These are phyloP conservation scores for Hemicrepidius hirtus DNA, from an alignment of 2,888 invertebrate genomes.

Conservation along the genomic window DNA sequence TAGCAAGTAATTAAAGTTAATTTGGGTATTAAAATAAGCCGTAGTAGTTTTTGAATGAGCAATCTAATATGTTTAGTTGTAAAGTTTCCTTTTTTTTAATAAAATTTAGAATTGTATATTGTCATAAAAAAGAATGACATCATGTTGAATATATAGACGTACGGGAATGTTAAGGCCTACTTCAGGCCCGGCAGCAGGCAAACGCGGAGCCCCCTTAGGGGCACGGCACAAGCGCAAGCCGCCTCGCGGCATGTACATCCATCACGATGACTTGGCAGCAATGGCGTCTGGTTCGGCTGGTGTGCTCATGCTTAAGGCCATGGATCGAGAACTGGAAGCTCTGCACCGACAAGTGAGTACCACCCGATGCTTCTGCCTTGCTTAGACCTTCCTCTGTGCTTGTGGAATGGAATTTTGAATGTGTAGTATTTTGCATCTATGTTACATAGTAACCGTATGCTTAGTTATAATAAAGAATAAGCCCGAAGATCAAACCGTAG, in stretches of 20 bases:
- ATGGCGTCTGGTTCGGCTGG: constrained; percentile 86
- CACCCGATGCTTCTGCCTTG: constrained; percentile 49
- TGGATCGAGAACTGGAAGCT: constrained; percentile 95
- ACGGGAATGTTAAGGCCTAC: constrained; percentile 88
- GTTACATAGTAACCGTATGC: constrained; percentile 23
- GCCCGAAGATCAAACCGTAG: not conserved
- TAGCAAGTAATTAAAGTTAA: no score
- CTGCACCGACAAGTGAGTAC: constrained; percentile 96
- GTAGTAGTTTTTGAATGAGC: constrained; percentile 6
- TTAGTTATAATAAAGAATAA: not conserved
- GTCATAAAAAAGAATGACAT: constrained; percentile 64
- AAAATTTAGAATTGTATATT: constrained; percentile 10
- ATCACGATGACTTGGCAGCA: constrained; percentile 96
- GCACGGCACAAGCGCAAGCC: constrained; percentile 86
- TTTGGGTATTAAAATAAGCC: no score
- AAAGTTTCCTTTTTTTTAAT: constrained; percentile 2
- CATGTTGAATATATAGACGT: constrained; percentile 76
- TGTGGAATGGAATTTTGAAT: constrained; percentile 49
- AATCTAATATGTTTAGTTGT: constrained; percentile 2
- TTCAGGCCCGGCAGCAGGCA: constrained; percentile 79
- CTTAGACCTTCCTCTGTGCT: constrained; percentile 40
- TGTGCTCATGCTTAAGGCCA: constrained; percentile 90
- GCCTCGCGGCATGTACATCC: constrained; percentile 97
- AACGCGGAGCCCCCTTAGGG: constrained; percentile 73
- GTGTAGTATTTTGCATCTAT: constrained; percentile 36